These are phyloP conservation scores for Cololabis saira DNA, from an alignment of 2,113 vertebrate species.

Conservation along the genomic window DNA sequence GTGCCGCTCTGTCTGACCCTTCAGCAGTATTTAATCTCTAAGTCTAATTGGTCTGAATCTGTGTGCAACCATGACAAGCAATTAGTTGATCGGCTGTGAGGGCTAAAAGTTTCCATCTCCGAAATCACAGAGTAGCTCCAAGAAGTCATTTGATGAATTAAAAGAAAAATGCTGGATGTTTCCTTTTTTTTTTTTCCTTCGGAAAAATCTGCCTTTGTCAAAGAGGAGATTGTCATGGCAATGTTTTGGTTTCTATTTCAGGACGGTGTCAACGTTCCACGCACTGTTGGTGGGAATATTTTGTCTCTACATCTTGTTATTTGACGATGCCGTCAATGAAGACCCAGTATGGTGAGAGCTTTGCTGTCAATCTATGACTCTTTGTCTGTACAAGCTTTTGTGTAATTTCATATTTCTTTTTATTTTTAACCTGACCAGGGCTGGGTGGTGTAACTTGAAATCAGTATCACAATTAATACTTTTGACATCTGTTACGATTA, in stretches of 20 bases:
- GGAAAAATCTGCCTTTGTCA: neutral
- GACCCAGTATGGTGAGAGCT: constrained; percentile 93
- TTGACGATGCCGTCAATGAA: constrained; percentile 88
- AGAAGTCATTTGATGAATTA: constrained; percentile 5
- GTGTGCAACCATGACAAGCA: constrained; percentile 46
- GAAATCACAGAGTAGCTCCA: constrained; percentile 18
- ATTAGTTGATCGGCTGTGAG: constrained; percentile 46
- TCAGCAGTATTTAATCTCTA: constrained; percentile 65
- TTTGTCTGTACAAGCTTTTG: no score
- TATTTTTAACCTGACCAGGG: no score
- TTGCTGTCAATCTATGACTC: neutral
- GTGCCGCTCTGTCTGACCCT: constrained; percentile 43
- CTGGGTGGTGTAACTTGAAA: no score
- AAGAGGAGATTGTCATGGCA: neutral
- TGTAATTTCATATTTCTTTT: no score
- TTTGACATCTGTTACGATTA: no score
- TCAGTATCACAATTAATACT: no score
- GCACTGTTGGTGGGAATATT: constrained; percentile 91
- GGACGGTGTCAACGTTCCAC: constrained; percentile 94
- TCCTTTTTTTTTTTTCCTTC: neutral
- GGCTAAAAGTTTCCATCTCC: constrained; percentile 17
- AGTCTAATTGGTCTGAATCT: constrained; percentile 62
- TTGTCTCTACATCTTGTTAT: constrained; percentile 90
- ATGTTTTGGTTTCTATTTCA: constrained; percentile 66
- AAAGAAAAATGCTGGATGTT: neutral